Conservation (phyloP, 1,140 invertebrate species). For the Euura saliciscinereae region DNA sequence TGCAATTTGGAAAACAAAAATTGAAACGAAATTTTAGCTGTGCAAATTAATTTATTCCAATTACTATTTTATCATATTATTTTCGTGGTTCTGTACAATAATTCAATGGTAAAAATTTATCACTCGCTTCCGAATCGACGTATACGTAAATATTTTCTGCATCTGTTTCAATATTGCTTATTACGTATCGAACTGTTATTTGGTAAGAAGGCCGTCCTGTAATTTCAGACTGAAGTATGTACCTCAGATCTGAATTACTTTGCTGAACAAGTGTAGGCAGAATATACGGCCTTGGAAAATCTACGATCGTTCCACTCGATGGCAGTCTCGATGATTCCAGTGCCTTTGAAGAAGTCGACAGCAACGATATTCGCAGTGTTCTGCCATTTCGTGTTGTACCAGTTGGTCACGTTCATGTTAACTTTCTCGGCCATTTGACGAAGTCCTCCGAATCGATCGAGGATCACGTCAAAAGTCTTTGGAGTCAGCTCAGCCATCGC, state of each 20-base stretch:
- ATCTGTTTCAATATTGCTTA: no score
- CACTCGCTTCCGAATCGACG: not conserved
- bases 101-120: not conserved
- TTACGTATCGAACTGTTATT: no score
- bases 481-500: conserved; percentile 73
- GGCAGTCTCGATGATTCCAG: conserved; percentile 65
- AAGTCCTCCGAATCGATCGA: conserved; percentile 61
- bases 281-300: conserved; percentile 2
- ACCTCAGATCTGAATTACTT: not conserved
- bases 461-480: conserved; percentile 58
- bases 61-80: no score
- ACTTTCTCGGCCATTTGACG: conserved; percentile 64
- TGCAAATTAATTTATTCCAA: no score
- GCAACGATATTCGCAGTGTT: conserved; percentile 66
- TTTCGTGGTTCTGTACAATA: no score
- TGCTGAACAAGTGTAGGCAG: not conserved
- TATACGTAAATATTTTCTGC: not conserved
- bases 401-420: conserved; percentile 63
- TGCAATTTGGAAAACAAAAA: no score
- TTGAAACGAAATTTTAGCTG: no score
- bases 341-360: conserved; percentile 66
- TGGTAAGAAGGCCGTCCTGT: no score
- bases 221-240: no score
- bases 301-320: conserved; percentile 60
- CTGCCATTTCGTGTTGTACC: conserved; percentile 64